These are phyloP conservation scores for Hylomyscus alleni DNA, from an alignment of 2,797 vertebrate genomes.

Conservation along the genomic window DNA sequence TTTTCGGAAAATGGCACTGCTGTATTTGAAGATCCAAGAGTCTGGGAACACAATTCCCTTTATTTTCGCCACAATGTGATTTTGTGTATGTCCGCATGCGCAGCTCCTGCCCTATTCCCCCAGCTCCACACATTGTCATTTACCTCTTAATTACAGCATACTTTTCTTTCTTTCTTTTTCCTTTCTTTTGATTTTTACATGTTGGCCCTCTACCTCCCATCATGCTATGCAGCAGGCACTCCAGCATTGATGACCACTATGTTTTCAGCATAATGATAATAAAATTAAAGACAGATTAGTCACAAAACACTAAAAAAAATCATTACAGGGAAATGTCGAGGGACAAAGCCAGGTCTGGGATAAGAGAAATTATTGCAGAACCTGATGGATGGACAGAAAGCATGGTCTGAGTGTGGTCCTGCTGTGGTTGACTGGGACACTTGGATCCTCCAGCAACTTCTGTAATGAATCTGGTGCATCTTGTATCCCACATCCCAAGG, in stretches of 20 bases:
- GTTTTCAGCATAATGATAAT: background rate
- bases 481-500: background rate
- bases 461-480: background rate
- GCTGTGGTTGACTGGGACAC: background rate
- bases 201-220: background rate
- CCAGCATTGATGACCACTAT: background rate
- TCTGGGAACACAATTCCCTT: background rate
- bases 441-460: background rate
- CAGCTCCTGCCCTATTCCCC: background rate
- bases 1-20: background rate
- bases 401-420: accelerated
- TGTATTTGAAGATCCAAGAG: background rate
- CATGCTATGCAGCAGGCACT: background rate
- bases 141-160: background rate
- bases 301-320: conserved; percentile 26
- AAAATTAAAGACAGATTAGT: conserved; percentile 14
- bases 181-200: background rate
- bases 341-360: background rate
- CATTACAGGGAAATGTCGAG: background rate
- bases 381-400: background rate
- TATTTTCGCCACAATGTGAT: background rate
- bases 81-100: background rate
- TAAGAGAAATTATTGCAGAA: background rate
- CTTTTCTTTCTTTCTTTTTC: background rate
- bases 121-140: background rate